Evolutionary conservation across 2,797 vertebrate genomes (phyloP).

Genomic region (Poeciliopsis paucimaculata): DNA sequence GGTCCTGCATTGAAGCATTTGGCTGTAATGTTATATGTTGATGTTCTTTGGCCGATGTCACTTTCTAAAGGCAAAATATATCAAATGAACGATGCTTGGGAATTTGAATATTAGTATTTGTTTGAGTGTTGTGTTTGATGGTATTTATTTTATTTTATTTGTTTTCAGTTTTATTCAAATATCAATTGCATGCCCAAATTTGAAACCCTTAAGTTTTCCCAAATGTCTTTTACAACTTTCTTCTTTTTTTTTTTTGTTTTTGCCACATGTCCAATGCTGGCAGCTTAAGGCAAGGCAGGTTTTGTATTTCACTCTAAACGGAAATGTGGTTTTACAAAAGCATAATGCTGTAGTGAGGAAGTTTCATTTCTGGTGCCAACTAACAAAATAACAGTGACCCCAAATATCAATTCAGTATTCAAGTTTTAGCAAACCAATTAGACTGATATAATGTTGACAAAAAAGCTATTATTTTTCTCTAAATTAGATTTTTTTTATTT

Average conservation of each 20-base stretch:
- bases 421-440: neutral
- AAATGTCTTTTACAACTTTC: neutral
- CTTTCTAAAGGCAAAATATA: neutral
- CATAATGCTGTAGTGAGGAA: neutral
- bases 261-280: neutral
- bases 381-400: neutral
- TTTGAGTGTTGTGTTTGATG: neutral
- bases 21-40: neutral
- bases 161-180: neutral
- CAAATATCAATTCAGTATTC: neutral
- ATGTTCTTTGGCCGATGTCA: neutral
- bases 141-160: neutral
- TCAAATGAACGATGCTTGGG: neutral
- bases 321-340: neutral
- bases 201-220: neutral
- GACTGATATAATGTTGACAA: neutral
- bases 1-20: neutral
- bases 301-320: neutral
- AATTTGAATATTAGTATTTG: neutral
- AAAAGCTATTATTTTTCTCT: neutral
- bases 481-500: neutral
- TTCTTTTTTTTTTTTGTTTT: too few relatives aligned
- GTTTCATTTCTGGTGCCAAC: neutral
- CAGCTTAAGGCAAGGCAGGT: neutral
- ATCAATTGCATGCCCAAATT: neutral